phyloP scores from a whole-genome alignment of 2,113 vertebrate genomes.

The Taxidea taxus region DNA sequence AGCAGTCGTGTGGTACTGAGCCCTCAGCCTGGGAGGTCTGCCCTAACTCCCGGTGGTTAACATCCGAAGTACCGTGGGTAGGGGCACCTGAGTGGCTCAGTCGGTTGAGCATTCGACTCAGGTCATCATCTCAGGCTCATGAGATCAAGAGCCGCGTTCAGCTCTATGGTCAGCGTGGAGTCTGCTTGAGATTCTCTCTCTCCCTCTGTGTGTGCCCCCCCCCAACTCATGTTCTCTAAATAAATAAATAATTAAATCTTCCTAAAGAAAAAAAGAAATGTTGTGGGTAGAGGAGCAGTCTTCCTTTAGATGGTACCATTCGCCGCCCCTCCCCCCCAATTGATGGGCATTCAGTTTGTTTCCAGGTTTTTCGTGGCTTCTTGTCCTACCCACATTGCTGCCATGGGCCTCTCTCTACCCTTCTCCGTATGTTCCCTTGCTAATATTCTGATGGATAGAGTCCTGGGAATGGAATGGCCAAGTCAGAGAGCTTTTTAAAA shows the following conservation, averaged over 20 bases:
- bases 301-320: background rate
- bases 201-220: too few relatives aligned
- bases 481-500: background rate
- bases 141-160: background rate
- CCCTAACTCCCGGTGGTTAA: background rate
- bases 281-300: background rate
- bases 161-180: background rate
- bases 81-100: too few relatives aligned
- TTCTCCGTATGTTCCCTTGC: accelerated
- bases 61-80: too few relatives aligned
- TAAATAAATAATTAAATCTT: too few relatives aligned
- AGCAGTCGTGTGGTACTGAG: background rate
- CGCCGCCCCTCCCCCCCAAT: background rate
- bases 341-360: background rate
- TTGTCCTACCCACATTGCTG: background rate
- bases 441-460: background rate
- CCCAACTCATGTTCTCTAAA: too few relatives aligned
- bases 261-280: background rate
- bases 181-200: too few relatives aligned
- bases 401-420: background rate
- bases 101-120: background rate
- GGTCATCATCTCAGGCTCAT: background rate
- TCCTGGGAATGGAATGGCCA: background rate
- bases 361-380: background rate
- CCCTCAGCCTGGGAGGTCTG: background rate